Evolutionary conservation across 2,888 invertebrate genomes (phyloP).

Genomic region (Cephus nigrinus): DNA sequence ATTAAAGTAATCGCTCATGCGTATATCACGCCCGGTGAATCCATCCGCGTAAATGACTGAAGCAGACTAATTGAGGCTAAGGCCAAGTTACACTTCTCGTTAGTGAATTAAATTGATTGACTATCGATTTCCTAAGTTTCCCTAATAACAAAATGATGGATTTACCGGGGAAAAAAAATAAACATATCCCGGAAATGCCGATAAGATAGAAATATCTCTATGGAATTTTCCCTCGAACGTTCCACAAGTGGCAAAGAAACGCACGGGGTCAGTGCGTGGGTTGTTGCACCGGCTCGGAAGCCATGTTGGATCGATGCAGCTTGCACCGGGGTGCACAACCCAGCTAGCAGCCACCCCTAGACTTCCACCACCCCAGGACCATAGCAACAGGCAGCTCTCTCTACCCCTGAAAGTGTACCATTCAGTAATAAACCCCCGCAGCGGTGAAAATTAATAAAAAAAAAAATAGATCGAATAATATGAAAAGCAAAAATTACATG

Average conservation of each 20-base stretch:
- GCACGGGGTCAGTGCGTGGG: slow-evolving; percentile 59
- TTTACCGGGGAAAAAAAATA: background rate
- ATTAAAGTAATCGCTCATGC: background rate
- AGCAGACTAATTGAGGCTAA: background rate
- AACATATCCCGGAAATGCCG: background rate
- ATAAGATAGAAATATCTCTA: background rate
- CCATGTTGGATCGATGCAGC: slow-evolving; percentile 55
- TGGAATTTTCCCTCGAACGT: background rate
- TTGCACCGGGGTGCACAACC: slow-evolving; percentile 56
- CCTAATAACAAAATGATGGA: background rate
- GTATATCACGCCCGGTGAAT: background rate
- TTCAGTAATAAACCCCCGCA: background rate
- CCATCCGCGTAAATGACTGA: background rate
- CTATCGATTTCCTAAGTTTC: background rate
- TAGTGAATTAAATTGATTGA: background rate
- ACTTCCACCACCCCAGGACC: slow-evolving; percentile 20
- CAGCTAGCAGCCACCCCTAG: slow-evolving; percentile 42
- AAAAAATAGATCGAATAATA: background rate
- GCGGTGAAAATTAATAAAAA: background rate
- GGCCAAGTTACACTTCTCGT: background rate
- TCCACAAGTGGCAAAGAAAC: slow-evolving; percentile 42
- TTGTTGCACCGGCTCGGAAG: slow-evolving; percentile 59
- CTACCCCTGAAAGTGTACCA: background rate
- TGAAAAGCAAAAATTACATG: background rate
- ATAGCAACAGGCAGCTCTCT: slow-evolving; percentile 52